Base-by-base conservation (phyloP, 2,888 invertebrate genomes). In the Zaprionus obscuricornis region DNA sequence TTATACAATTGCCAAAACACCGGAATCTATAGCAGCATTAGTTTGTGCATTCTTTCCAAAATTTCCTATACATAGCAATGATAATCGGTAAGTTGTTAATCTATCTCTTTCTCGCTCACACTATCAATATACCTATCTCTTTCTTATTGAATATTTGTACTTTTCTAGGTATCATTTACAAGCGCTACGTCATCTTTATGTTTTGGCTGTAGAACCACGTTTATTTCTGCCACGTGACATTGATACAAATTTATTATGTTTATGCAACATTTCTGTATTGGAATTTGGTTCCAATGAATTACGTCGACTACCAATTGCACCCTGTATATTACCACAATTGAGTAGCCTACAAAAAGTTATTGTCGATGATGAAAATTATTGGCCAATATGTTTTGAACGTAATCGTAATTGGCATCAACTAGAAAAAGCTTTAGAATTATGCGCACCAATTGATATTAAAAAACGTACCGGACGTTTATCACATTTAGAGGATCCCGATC, bases 31-130 rank as follows among this genome's bases (percentile, higher is more conserved):
- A 5, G 98, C 98, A 0, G 96, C 97, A 0, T 91, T 99, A 60
- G 91, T 99, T 31, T 96, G 97, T 77, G 96, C 99, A 0, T 95
- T 98, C 89, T 99, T 97, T 90, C 99, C 99, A 0, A 97, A 98
- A 89, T 98, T 97, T 90, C 98, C 98, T 11, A 97, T 96, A 0
- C 97, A 98, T 87, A 97, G 97, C 83, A 97, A 96, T 87, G 99
- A 99, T 85, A 99, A 99, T 89, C 94, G 98, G 96, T 96, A 82
- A 46, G 64, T 56, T 14, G 1, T n/a, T n/a, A n/a, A n/a, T n/a
- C n/a, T n/a, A n/a, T n/a, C n/a, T n/a, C n/a, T n/a, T n/a, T 6
- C 11, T 16, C 5, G 6, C 0, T 20, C 2, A 6, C 8, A 3
- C 11, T 7, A 0, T 5, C 7, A 40, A 1, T 1, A 2, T 13